These are phyloP conservation scores for Synodontis membranacea DNA, from an alignment of 2,113 vertebrate genomes.

Conservation along the genomic window DNA sequence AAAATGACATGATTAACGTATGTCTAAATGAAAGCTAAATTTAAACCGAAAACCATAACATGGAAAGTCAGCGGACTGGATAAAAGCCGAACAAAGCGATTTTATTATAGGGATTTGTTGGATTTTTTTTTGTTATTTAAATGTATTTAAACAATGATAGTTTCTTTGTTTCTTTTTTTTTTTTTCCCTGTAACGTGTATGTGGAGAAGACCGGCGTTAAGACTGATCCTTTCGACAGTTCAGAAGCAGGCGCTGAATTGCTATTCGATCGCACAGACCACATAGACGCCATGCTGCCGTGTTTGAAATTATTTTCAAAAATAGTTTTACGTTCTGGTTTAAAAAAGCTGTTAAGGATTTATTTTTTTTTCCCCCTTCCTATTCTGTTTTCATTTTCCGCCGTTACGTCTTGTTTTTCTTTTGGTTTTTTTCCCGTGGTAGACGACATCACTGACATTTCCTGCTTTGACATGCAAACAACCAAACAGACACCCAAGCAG, in stretches of 20 bases:
- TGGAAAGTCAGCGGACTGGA: background rate
- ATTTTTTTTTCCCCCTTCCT: background rate
- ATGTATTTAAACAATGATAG: background rate
- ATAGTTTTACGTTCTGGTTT: background rate
- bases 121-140: background rate
- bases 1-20: background rate
- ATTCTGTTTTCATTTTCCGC: slow-evolving; percentile 3
- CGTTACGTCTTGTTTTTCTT: slow-evolving; percentile 26
- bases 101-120: background rate
- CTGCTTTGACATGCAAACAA: slow-evolving; percentile 52
- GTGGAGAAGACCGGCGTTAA: slow-evolving; percentile 58
- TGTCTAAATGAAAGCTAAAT: background rate
- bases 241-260: slow-evolving; percentile 65
- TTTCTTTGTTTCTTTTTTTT: background rate
- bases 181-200: slow-evolving; percentile 23
- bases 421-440: background rate
- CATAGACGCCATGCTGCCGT: too few relatives aligned
- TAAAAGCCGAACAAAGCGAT: background rate
- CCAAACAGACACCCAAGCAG: slow-evolving; percentile 36
- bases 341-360: background rate
- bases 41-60: background rate
- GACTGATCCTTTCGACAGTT: slow-evolving; percentile 63
- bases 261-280: slow-evolving; percentile 64
- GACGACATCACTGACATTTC: background rate
- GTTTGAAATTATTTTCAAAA: too few relatives aligned